phyloP scores from a whole-genome alignment of 2,797 vertebrate species.

The Enteromius trimaculatus region DNA sequence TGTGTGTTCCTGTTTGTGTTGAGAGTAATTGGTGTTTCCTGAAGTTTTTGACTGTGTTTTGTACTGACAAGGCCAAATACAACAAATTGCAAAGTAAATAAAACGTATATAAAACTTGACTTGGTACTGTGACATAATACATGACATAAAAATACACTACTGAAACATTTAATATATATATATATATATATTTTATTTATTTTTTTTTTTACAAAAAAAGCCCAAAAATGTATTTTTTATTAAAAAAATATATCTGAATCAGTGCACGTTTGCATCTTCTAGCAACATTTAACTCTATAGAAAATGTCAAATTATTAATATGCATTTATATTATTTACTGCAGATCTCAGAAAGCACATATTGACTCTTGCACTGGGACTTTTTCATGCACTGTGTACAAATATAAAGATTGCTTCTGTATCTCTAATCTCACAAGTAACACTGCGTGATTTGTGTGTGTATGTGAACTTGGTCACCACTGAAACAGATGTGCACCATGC shows the following conservation, averaged over 20 bases:
- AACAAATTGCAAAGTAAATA: background rate
- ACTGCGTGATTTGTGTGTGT: constrained; percentile 34
- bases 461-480: constrained; percentile 46
- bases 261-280: background rate
- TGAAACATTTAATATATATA: background rate
- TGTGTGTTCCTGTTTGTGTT: constrained; percentile 12
- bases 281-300: background rate
- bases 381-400: background rate
- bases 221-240: no score
- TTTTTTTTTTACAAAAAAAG: no score
- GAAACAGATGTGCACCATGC: constrained; percentile 58
- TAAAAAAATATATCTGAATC: background rate
- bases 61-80: background rate
- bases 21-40: background rate
- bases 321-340: background rate
- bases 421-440: background rate
- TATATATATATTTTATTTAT: background rate
- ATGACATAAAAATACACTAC: background rate
- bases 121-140: background rate
- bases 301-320: background rate
- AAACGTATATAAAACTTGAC: background rate
- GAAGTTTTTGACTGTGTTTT: background rate
- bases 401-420: constrained; percentile 8
- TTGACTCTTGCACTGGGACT: background rate
- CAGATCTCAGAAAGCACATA: background rate